A percentile compares a stretch with the other conserved stretches of the same genome.
These are phyloP conservation scores for Choloepus hoffmanni DNA, from an alignment of 2,113 vertebrate genomes.

Conservation along the genomic window DNA sequence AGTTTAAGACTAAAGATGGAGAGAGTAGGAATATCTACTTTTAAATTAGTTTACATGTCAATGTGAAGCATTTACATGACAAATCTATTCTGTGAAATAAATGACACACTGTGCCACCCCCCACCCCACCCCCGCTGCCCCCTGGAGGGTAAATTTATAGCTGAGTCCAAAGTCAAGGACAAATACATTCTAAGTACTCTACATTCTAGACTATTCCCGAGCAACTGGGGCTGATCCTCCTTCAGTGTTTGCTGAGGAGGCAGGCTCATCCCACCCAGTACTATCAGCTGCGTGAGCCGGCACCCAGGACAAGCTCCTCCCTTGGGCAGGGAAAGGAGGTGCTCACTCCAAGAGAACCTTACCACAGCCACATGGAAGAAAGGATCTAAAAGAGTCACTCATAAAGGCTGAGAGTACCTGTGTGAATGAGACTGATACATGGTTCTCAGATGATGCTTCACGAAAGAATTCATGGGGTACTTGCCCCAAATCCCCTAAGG, in stretches of 20 bases:
- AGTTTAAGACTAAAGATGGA: not conserved
- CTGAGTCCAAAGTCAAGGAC: not conserved
- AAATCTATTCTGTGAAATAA: not conserved
- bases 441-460: not conserved
- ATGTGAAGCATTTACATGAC: not conserved
- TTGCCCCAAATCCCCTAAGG: not conserved
- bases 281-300: too few relatives aligned
- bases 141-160: too few relatives aligned
- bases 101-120: not conserved
- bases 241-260: not conserved
- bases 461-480: not conserved
- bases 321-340: not conserved
- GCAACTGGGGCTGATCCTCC: not conserved
- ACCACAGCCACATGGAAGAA: not conserved
- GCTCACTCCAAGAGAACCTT: not conserved
- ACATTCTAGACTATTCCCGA: not conserved
- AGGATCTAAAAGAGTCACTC: not conserved
- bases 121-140: too few relatives aligned
- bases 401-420: not conserved
- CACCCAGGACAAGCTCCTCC: not conserved
- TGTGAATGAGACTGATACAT: not conserved
- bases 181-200: not conserved
- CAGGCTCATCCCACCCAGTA: too few relatives aligned
- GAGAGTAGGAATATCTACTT: not conserved
- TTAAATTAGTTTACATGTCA: not conserved